These are phyloP conservation scores for Pogonomyrmex barbatus DNA, from an alignment of 1,140 invertebrate species.

Conservation along the genomic window DNA sequence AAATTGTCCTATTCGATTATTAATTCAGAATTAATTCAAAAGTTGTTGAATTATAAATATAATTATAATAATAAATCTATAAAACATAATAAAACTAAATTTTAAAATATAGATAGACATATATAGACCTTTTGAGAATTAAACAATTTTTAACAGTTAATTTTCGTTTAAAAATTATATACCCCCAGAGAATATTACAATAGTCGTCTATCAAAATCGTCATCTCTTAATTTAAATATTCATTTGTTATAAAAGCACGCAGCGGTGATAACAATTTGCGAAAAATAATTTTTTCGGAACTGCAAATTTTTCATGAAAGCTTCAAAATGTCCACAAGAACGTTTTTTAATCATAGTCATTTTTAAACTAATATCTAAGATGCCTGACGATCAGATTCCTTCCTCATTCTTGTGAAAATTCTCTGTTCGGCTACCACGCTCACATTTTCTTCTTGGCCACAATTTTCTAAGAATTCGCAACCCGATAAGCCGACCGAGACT, in stretches of 20 bases:
- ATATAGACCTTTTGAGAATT: neutral
- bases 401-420: slow-evolving; percentile 1
- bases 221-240: slow-evolving; percentile 20
- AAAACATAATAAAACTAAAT: neutral
- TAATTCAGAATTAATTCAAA: neutral
- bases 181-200: neutral
- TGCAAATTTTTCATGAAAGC: neutral
- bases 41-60: neutral
- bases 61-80: no score
- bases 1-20: neutral
- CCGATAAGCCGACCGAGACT: slow-evolving; percentile 53
- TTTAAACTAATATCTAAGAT: slow-evolving; percentile 17
- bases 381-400: neutral
- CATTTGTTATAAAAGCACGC: neutral
- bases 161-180: slow-evolving; percentile 1
- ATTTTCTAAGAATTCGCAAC: slow-evolving; percentile 52
- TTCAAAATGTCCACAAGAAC: slow-evolving; percentile 11
- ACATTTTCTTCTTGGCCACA: slow-evolving; percentile 23
- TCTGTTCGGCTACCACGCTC: neutral
- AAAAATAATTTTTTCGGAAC: neutral
- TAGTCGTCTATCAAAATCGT: neutral
- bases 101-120: neutral
- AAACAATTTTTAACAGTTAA: neutral
- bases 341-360: slow-evolving; percentile 1
- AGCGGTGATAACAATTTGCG: neutral